phyloP scores from a whole-genome alignment of 1,140 invertebrate species.

The Drusus annulatus region DNA sequence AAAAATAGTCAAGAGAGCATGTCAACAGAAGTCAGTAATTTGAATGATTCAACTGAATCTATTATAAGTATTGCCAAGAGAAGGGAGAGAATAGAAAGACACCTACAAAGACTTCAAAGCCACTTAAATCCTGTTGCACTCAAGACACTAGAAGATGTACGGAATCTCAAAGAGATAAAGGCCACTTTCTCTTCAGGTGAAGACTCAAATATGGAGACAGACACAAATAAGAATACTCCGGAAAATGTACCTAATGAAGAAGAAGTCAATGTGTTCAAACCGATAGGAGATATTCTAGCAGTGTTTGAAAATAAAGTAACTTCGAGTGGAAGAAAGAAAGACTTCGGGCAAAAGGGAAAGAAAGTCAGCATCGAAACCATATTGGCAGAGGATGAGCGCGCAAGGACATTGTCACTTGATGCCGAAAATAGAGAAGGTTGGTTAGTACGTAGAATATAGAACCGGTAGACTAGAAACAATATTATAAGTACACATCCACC shows the following conservation, averaged over 20 bases:
- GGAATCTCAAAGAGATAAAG: not conserved
- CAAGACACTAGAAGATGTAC: not conserved
- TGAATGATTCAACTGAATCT: conserved; percentile 44
- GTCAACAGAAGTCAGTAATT: not conserved
- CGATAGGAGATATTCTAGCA: conserved; percentile 51
- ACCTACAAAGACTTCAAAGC: conserved; percentile 48
- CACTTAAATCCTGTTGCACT: not conserved
- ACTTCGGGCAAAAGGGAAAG: not conserved
- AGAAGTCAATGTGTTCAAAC: conserved; percentile 44
- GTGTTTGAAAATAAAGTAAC: conserved; percentile 49
- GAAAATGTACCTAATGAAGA: conserved; percentile 14
- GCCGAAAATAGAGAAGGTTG: conserved; percentile 50
- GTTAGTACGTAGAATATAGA: conserved; percentile 10
- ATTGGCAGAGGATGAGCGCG: not conserved
- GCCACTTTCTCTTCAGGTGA: not conserved
- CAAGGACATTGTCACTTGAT: conserved; percentile 5
- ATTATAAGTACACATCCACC: too few relatives aligned
- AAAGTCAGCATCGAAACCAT: not conserved
- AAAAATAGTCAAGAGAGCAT: not conserved
- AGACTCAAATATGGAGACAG: not conserved
- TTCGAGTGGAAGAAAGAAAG: not conserved
- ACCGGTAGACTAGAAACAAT: too few relatives aligned
- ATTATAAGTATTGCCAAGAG: conserved; percentile 50
- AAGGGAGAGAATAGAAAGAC: conserved; percentile 53
- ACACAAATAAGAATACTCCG: not conserved